Conservation (phyloP, 1,140 invertebrate genomes). For the Dufourea novaeangliae region DNA sequence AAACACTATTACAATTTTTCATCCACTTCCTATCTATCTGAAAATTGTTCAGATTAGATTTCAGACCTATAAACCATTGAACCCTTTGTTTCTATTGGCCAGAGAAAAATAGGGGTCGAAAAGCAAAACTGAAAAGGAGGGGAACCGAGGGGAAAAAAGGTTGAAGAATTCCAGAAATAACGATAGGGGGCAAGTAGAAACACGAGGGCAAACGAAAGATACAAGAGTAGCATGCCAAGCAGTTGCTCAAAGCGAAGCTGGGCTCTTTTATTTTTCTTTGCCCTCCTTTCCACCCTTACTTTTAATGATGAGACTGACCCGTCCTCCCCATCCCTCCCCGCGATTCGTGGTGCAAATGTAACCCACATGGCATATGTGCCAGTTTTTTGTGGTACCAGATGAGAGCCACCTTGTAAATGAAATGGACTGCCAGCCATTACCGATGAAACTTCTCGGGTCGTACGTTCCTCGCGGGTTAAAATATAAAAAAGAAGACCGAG, state of each 20-base stretch:
- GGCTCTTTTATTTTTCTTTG: conserved; percentile 63
- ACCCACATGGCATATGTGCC: conserved; percentile 32
- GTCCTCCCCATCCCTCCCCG: conserved; percentile 13
- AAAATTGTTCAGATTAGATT: no score
- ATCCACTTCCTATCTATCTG: no score
- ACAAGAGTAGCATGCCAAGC: conserved; percentile 62
- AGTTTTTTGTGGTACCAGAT: conserved; percentile 47
- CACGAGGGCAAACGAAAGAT: conserved; percentile 33
- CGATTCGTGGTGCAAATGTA: conserved; percentile 54
- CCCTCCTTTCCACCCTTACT: conserved; percentile 43
- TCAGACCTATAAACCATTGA: no score
- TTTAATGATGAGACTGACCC: conserved; percentile 60
- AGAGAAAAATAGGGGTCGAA: background rate
- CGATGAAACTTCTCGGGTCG: conserved; percentile 28
- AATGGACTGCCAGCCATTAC: conserved; percentile 46
- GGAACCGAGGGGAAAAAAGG: conserved; percentile 11
- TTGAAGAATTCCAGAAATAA: conserved; percentile 46
- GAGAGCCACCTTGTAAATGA: conserved; percentile 54
- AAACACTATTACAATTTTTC: no score
- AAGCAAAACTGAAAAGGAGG: background rate
- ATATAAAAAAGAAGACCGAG: background rate
- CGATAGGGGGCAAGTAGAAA: conserved; percentile 43
- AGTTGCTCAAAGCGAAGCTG: conserved; percentile 61
- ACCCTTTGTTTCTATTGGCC: background rate
- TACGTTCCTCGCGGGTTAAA: background rate